Percentiles rank a stretch among this genome's conserved stretches.
Conservation (phyloP, 2,797 vertebrate species). For the Hozukius guyotensis region DNA sequence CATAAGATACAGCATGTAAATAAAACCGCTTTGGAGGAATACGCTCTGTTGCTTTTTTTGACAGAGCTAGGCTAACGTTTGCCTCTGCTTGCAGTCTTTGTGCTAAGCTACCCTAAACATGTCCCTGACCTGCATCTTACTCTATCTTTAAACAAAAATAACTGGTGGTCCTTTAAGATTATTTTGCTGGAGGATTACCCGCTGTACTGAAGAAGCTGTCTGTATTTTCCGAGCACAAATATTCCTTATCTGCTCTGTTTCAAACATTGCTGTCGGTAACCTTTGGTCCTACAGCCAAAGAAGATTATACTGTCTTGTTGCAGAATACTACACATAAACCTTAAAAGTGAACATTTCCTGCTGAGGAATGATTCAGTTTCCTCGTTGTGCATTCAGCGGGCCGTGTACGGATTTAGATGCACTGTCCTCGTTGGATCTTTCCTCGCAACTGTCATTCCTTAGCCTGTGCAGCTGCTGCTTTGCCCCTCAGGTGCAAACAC, state of each 20-base stretch:
- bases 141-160: neutral
- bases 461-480: conserved; percentile 43
- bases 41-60: neutral
- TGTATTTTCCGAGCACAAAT: neutral
- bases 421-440: neutral
- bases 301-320: neutral
- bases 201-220: neutral
- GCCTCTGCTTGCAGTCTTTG: neutral
- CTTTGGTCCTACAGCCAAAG: neutral
- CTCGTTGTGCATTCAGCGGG: conserved; percentile 10
- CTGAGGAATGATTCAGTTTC: neutral
- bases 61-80: neutral
- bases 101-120: neutral
- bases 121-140: neutral
- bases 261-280: neutral
- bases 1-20: neutral
- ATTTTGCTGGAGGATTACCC: neutral
- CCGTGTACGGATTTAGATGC: neutral
- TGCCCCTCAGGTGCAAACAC: conserved; percentile 28
- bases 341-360: neutral
- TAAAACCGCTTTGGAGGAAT: neutral
- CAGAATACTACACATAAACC: neutral
- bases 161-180: neutral
- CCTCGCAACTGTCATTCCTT: conserved; percentile 4
- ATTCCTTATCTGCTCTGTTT: conserved; percentile 4